A percentile compares a stretch with the other conserved stretches of the same genome.
Conservation (phyloP, 2,888 invertebrate species). For the Opisthograptis luteolata region DNA sequence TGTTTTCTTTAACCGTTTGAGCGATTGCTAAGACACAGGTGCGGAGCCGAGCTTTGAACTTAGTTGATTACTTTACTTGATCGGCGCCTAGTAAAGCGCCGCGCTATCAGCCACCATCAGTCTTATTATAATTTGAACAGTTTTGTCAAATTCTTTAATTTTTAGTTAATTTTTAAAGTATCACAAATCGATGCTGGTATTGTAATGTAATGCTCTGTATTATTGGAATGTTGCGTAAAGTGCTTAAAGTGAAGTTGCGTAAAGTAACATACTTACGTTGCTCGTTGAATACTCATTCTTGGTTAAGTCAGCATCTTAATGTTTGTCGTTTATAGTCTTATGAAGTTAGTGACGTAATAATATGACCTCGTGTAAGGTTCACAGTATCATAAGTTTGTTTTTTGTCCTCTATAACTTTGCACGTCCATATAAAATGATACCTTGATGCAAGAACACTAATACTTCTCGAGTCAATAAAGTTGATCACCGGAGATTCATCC, state of each 20-base stretch:
- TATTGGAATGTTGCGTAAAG: conserved; percentile 23
- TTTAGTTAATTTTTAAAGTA: too few species aligned
- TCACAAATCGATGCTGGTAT: conserved; percentile 37
- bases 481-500: too few species aligned
- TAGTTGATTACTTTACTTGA: too few species aligned
- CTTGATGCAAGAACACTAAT: conserved; percentile 1
- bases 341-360: conserved; percentile 48
- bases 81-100: too few species aligned
- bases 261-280: conserved; percentile 4
- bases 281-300: conserved; percentile 29
- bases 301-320: conserved; percentile 36
- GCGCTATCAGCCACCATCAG: too few species aligned
- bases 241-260: not conserved
- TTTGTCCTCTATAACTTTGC: conserved; percentile 6
- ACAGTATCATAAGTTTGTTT: conserved; percentile 39
- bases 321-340: conserved; percentile 38
- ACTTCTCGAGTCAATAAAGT: not conserved
- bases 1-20: too few species aligned
- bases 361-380: conserved; percentile 29
- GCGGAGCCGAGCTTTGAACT: too few species aligned
- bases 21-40: too few species aligned
- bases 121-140: too few species aligned
- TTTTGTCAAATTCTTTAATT: too few species aligned
- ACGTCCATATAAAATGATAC: not conserved
- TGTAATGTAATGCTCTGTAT: conserved; percentile 8